Percentiles rank a stretch among this genome's conserved stretches.
These are phyloP conservation scores for Aethes cnicana DNA, from an alignment of 2,888 invertebrate genomes.

Conservation along the genomic window DNA sequence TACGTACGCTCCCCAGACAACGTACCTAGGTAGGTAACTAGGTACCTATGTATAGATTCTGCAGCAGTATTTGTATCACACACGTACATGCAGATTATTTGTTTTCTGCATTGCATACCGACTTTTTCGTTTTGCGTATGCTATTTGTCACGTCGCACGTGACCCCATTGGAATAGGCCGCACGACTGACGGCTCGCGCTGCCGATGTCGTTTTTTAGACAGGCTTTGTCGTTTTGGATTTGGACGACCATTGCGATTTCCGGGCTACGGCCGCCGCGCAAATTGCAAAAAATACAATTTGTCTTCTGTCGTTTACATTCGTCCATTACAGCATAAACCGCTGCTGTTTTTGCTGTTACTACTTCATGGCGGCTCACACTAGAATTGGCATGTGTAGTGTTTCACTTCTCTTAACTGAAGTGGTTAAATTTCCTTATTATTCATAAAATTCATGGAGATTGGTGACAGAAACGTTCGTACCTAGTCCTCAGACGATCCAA, in stretches of 20 bases:
- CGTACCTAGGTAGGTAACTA: not conserved
- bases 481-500: conserved; percentile 49
- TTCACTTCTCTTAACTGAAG: too few species aligned
- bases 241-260: conserved; percentile 57
- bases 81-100: not conserved
- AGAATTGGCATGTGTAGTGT: too few species aligned
- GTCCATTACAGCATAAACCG: conserved; percentile 16
- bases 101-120: not conserved
- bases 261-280: conserved; percentile 46
- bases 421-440: too few species aligned
- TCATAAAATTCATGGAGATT: too few species aligned
- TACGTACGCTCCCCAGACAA: not conserved
- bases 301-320: conserved; percentile 38
- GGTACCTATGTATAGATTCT: not conserved
- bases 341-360: conserved; percentile 2
- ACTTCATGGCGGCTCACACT: too few species aligned
- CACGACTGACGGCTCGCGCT: conserved; percentile 52
- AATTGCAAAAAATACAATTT: conserved; percentile 48
- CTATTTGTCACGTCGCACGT: conserved; percentile 14
- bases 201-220: conserved; percentile 62
- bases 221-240: conserved; percentile 66
- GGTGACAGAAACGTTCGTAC: conserved; percentile 44
- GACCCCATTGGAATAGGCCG: conserved; percentile 37
- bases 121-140: conserved; percentile 8
- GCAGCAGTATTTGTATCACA: not conserved